These are phyloP conservation scores for Zosterops pallidus DNA, from an alignment of 2,113 vertebrate genomes.

Conservation along the genomic window DNA sequence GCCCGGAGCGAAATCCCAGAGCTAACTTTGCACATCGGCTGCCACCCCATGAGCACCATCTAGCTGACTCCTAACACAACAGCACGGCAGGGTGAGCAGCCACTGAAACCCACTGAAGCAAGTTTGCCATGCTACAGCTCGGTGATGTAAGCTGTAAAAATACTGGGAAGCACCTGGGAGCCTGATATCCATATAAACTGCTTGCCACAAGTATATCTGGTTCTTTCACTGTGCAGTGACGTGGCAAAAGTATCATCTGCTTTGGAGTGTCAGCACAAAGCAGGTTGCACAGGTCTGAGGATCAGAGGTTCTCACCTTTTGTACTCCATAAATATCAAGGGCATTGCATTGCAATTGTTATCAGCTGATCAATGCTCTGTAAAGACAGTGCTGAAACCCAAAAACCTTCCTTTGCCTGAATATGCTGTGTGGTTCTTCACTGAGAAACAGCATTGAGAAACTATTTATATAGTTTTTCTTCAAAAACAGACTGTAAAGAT, in stretches of 20 bases:
- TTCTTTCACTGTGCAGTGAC: rapidly evolving
- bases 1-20: not conserved
- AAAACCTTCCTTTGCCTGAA: not conserved
- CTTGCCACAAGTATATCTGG: rapidly evolving
- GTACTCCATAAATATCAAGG: not conserved
- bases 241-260: not conserved
- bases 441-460: not conserved
- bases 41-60: slow-evolving; percentile 49
- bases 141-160: not conserved
- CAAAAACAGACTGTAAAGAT: not conserved
- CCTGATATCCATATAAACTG: not conserved
- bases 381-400: not conserved
- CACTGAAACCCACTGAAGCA: not conserved
- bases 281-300: not conserved
- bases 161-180: not conserved
- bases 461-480: not conserved
- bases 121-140: not conserved
- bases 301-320: not conserved
- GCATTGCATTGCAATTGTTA: not conserved
- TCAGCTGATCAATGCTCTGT: not conserved
- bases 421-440: not conserved
- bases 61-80: slow-evolving; percentile 16
- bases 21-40: not conserved
- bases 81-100: not conserved
- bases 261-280: not conserved